Percentiles rank a stretch among this genome's conserved stretches.
Evolutionary conservation across 1,140 invertebrate species (phyloP).

Genomic region (Acromyrmex charruanus): DNA sequence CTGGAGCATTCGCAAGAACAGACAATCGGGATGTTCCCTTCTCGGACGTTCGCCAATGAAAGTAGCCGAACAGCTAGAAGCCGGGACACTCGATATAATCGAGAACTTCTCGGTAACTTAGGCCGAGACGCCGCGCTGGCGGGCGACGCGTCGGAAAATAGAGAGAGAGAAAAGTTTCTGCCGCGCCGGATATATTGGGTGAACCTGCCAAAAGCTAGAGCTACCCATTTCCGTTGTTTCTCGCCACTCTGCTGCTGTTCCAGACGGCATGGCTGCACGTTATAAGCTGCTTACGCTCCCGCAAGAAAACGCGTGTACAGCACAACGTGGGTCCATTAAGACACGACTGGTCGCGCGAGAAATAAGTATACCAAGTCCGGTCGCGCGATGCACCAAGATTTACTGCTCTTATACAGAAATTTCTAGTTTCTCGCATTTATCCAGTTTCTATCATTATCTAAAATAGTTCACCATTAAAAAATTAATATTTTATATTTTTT

Average conservation of each 20-base stretch:
- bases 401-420: neutral
- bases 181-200: conserved; percentile 14
- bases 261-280: conserved; percentile 7
- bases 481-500: neutral
- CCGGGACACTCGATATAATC: conserved; percentile 28
- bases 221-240: conserved; percentile 40
- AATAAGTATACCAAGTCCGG: conserved; percentile 27
- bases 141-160: conserved; percentile 12
- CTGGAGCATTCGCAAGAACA: neutral
- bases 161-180: conserved; percentile 37
- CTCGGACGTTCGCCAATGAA: conserved; percentile 29
- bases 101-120: conserved; percentile 49
- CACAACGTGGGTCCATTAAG: conserved; percentile 47
- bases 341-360: conserved; percentile 23
- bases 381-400: conserved; percentile 30
- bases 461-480: neutral
- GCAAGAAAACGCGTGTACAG: conserved; percentile 44
- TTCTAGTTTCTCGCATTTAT: neutral
- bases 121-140: conserved; percentile 50
- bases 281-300: conserved; percentile 43
- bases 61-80: conserved; percentile 1
- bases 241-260: conserved; percentile 39
- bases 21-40: conserved; percentile 1
- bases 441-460: neutral
- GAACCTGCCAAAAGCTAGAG: conserved; percentile 50